Evolutionary conservation across 2,888 invertebrate genomes (phyloP), one percentile per base, ranked within the genome.

Genomic region (Conus canariensis): DNA sequence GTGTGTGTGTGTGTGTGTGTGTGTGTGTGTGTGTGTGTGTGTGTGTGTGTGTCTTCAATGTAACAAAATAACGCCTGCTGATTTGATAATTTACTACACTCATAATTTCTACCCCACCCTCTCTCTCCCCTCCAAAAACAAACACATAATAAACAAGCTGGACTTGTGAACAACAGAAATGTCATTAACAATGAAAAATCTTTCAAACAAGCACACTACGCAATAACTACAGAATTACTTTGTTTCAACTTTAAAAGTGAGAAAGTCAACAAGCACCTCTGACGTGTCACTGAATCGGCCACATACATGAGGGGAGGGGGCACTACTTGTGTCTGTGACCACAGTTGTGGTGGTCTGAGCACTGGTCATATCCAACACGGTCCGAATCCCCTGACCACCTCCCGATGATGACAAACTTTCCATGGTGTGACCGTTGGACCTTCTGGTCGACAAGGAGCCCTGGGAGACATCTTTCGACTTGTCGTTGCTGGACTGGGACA

Each of bases 241-340:
- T 45, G 45, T 45, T 45, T 45, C 45, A 45, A 45, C 45, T 45
- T 45, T 45, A 45, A 45, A 3, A 64, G 12, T 14, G 6, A 64
- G 8, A 64, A 64, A 64, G 16, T 1, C 4, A 1, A 64, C 6
- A 25, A 25, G 86, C 64, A 89, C 89, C 89, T 89, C 89, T 56
- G 89, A 74, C 6, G 89, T 89, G 56, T 89, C 89, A 58, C 89
- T 85, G 85, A 85, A 89, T n/a, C 83, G 85, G 85, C 89, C 56
- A 25, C 56, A 45, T 8, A 70, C 6, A 12, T 6, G 56, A 74
- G 74, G 74, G 14, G 74, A 58, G 74, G 58, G 87, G 87, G 56
- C 12, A 10, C 58, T 25, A 56, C 74, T 30, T 9, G 58, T 58
- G 74, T 87, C 87, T 12, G 87, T 82, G 59, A 88, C n/a, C 58